Evolutionary conservation across 2,888 invertebrate genomes (phyloP).

Genomic region (Teinopalpus imperialis): DNA sequence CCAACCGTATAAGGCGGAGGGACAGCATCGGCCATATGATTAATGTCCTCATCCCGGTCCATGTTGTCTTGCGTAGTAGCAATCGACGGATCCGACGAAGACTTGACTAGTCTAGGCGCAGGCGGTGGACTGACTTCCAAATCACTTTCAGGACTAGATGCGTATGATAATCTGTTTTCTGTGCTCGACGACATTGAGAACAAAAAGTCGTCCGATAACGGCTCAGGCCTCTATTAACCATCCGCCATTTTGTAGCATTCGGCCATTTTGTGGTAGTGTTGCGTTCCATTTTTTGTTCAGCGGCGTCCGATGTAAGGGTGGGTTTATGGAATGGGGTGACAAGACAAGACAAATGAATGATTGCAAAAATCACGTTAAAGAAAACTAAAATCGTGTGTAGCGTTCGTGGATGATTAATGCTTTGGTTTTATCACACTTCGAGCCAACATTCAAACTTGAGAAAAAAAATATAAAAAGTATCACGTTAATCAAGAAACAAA

Average conservation of each 20-base stretch:
- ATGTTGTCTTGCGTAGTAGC: conserved; percentile 95
- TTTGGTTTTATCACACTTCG: conserved; percentile 49
- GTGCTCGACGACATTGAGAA: conserved; percentile 96
- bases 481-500: conserved; percentile 21
- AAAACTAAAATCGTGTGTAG: conserved; percentile 66
- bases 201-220: conserved; percentile 98
- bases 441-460: conserved; percentile 53
- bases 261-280: conserved; percentile 47
- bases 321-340: conserved; percentile 80
- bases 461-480: background rate
- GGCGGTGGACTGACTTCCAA: conserved; percentile 90
- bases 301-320: conserved; percentile 63
- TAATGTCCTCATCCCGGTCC: conserved; percentile 83
- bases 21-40: conserved; percentile 83
- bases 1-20: conserved; percentile 94
- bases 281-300: conserved; percentile 47
- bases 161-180: conserved; percentile 94
- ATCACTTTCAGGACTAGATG: conserved; percentile 97
- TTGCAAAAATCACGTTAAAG: conserved; percentile 66
- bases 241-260: conserved; percentile 48
- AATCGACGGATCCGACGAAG: conserved; percentile 97
- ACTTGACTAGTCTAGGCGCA: conserved; percentile 88
- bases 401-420: conserved; percentile 72
- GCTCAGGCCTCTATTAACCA: conserved; percentile 93
- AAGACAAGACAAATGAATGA: conserved; percentile 82